Evolutionary conservation across 2,113 vertebrate species (phyloP), one percentile per base, ranked within the genome.

Genomic region (Antidorcas marsupialis): DNA sequence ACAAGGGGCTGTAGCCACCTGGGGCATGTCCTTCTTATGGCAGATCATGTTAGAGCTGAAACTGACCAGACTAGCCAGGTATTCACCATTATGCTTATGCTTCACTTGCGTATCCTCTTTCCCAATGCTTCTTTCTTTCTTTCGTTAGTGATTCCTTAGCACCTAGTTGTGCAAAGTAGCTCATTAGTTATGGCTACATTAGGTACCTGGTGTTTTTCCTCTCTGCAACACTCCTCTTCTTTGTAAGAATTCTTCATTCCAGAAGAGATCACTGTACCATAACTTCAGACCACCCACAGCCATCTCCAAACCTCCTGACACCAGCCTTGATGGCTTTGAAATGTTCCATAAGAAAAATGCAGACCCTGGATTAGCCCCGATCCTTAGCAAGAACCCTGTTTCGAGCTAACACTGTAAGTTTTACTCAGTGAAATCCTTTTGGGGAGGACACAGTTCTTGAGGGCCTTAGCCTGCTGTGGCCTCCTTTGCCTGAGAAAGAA

Each of bases 21-120:
- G 9, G 33, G 25, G 16, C 1, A 25, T 3, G 0, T 17, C 8
- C 28, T 78, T 50, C 60, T 52, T 4, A 0, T 1, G 25, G 5
- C 10, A 45, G 17, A 6, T 28, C 39, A 4, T 33, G 28, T 2
- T 33, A 11, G 2, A 81, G 78, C 78, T 33, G 45, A 81, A 81
- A 81, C 28, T 11, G 16, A 21, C 9, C 1, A 3, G 78, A 81
- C 45, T 33, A 50, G 45, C 78, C 28, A 50, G 45, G 78, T 33
- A 28, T 50, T 47, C 45, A 50, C 21, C 45, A 12, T 47, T 39
- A 39, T 25, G 67, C 45, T 50, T 33, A 33, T 0, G 28, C 28
- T 81, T 50, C 78, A 81, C 9, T 21, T 81, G 78, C 78, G 12
- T 2, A 19, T 6, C 78, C 28, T 33, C 78, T 50, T 33, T 50